Evolutionary conservation across 2,888 invertebrate genomes (phyloP).

Genomic region (Cremastinae sp.): DNA sequence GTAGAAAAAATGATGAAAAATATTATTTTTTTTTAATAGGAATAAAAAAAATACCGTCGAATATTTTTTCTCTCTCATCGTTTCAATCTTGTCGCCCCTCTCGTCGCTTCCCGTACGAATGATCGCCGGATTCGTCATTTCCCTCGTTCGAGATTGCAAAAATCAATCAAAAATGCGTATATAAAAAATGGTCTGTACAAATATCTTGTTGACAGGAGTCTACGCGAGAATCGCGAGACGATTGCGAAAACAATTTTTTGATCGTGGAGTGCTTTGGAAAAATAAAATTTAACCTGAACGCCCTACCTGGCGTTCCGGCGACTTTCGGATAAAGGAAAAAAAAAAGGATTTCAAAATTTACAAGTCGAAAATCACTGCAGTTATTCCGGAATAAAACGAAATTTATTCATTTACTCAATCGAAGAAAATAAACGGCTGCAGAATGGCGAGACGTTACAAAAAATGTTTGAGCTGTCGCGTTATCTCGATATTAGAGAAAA

Average conservation of each 20-base stretch:
- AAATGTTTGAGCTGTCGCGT: slow-evolving; percentile 60
- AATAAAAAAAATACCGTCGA: slow-evolving; percentile 28
- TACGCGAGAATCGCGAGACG: slow-evolving; percentile 4
- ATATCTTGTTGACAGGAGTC: slow-evolving; percentile 16
- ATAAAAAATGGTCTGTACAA: slow-evolving; percentile 10
- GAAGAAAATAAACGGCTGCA: not conserved
- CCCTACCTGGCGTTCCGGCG: slow-evolving; percentile 34
- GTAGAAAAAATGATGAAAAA: not conserved
- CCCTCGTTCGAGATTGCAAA: not conserved
- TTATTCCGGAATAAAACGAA: not conserved
- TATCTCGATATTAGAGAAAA: slow-evolving; percentile 61
- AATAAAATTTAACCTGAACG: slow-evolving; percentile 34
- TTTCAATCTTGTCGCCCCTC: slow-evolving; percentile 52
- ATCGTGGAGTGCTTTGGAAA: slow-evolving; percentile 53
- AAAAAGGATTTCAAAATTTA: slow-evolving; percentile 26
- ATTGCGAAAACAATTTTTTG: slow-evolving; percentile 2
- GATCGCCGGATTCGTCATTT: slow-evolving; percentile 12
- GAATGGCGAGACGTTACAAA: slow-evolving; percentile 64
- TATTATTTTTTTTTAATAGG: slow-evolving; percentile 16
- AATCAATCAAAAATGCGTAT: not conserved
- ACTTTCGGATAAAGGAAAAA: not conserved
- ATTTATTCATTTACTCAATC: not conserved
- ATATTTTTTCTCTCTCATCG: slow-evolving; percentile 43
- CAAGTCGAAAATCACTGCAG: slow-evolving; percentile 17
- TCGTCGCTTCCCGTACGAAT: slow-evolving; percentile 51